Percentiles rank a stretch among this genome's conserved stretches.
Conservation (phyloP, 1,140 invertebrate species). For the Sinella curviseta region DNA sequence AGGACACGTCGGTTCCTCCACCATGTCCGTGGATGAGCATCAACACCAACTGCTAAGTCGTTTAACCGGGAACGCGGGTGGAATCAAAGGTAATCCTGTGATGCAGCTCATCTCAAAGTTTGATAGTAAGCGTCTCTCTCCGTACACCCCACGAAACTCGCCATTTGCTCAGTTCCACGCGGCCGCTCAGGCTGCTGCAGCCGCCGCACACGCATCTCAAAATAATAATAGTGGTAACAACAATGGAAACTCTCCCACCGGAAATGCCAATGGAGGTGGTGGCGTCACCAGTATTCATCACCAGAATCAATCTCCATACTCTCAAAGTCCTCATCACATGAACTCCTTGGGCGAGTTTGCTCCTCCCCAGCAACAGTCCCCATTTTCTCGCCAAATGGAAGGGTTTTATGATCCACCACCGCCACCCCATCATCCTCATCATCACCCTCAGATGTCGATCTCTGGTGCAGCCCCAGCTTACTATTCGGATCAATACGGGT, state of each 20-base stretch:
- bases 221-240: too few relatives aligned
- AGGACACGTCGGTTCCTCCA: conserved; percentile 2
- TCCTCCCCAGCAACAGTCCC: background rate
- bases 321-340: background rate
- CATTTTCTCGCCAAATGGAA: background rate
- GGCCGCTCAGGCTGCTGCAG: background rate
- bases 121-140: conserved; percentile 33
- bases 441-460: conserved; percentile 10
- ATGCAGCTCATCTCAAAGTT: conserved; percentile 47
- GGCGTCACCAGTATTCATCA: background rate
- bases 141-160: conserved; percentile 23
- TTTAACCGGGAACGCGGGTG: background rate
- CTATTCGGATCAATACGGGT: background rate
- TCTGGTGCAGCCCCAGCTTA: background rate
- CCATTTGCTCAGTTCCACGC: conserved; percentile 48
- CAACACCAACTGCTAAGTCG: conserved; percentile 5
- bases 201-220: background rate
- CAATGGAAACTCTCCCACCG: background rate
- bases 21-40: background rate
- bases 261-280: background rate
- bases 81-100: conserved; percentile 41
- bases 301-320: conserved; percentile 32
- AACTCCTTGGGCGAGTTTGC: background rate
- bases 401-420: background rate
- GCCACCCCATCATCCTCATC: background rate